A percentile compares a stretch with the other conserved stretches of the same genome.
Conservation (phyloP, 2,888 invertebrate species). For the Ormyrus labotus region DNA sequence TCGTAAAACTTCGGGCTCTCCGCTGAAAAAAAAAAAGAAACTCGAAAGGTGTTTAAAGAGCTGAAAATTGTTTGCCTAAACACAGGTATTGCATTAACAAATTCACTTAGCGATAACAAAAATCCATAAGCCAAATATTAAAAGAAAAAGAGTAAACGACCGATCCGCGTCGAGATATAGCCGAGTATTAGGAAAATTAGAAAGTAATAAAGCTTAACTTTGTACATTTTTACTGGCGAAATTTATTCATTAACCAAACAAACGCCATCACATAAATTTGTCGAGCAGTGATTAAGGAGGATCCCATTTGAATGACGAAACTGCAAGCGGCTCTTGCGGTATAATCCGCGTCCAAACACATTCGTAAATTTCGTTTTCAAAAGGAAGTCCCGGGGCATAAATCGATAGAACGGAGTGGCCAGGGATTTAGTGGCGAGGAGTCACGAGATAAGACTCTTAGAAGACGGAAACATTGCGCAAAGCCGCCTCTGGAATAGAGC, state of each 20-base stretch:
- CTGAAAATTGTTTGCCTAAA: background rate
- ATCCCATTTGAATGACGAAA: background rate
- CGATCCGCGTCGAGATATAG: no score
- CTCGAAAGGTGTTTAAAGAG: background rate
- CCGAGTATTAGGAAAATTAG: no score
- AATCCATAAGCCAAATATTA: no score
- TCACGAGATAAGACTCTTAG: constrained; percentile 37
- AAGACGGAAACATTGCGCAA: constrained; percentile 52
- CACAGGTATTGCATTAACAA: background rate
- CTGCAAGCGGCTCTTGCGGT: background rate
- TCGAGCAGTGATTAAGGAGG: background rate
- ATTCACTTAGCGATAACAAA: background rate
- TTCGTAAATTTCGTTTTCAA: constrained; percentile 36
- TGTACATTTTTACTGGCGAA: no score
- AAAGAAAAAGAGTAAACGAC: no score
- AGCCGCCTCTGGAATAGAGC: constrained; percentile 34
- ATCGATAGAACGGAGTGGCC: constrained; percentile 7
- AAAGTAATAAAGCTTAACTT: no score
- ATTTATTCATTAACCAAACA: no score
- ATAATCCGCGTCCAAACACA: constrained; percentile 25
- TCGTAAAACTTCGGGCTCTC: constrained; percentile 2
- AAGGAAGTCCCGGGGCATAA: constrained; percentile 29
- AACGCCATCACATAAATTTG: constrained; percentile 10
- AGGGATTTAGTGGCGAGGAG: constrained; percentile 32
- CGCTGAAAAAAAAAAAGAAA: background rate